Evolutionary conservation across 2,113 vertebrate genomes (phyloP), one percentile per base, ranked within the genome.

Genomic region (Anolis sagrei): DNA sequence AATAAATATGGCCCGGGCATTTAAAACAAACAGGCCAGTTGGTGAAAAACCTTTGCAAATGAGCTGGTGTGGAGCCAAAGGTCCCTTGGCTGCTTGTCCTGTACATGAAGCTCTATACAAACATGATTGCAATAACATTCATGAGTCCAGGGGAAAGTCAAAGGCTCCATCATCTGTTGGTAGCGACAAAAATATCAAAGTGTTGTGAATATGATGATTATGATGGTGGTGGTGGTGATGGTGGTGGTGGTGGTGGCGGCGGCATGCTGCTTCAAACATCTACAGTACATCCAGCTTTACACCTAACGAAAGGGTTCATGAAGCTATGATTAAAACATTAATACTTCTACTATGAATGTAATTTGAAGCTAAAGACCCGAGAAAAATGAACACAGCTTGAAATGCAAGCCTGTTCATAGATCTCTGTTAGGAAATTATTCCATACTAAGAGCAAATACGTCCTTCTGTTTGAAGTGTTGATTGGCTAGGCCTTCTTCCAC

Each of bases 81-180:
- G 1, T 54, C 54, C 81, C 85, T 51, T 39, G 87, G 27, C 82
- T 79, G 89, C 49, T 79, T 44, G 73, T 19, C 7, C 75, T 81
- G 27, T 64, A 84, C 11, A 25, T 54, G 32, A 23, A 49, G 58
- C 9, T 82, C 49, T 82, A 77, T 54, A 76, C 81, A 88, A 91
- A 89, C 83, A 76, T 19, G 14, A 39, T 54, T 80, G 75, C 36
- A 86, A 61, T 66, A 66, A 90, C 77, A 27, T 75, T 85, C 83
- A 75, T 0, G 11, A 0, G 0, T 61, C 34, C 82, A 66, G 36
- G 19, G 82, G 70, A 73, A 87, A 70, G n/a, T 32, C 39, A 49
- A 79, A 7, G 18, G 0, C 29, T 49, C 3, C 19, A 14, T 29
- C 48, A 8, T 51, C 54, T 72, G 11, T n/a, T 49, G 39, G n/a